These are phyloP conservation scores for Hypomecis punctinalis DNA, from an alignment of 2,888 invertebrate genomes.

Conservation along the genomic window DNA sequence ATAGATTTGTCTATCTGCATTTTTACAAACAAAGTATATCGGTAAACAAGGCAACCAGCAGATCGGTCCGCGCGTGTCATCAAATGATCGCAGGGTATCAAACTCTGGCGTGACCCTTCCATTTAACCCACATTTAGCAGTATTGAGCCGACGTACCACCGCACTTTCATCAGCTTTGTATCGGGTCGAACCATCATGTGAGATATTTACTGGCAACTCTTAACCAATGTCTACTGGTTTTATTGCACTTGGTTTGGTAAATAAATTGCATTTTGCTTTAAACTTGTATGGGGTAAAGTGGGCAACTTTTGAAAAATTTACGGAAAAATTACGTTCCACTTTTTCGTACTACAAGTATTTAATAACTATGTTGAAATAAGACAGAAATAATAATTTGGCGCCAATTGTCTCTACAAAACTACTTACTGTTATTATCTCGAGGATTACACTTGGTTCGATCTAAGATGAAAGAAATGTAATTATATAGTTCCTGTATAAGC, in stretches of 20 bases:
- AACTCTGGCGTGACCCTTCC: constrained; percentile 34
- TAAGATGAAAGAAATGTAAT: constrained; percentile 1
- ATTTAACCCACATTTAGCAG: constrained; percentile 36
- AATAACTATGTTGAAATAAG: no score
- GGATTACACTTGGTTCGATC: background rate
- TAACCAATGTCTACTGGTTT: background rate
- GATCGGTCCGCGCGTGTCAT: constrained; percentile 1
- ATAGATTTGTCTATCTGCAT: no score
- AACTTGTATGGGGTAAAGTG: no score
- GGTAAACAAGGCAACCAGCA: constrained; percentile 10
- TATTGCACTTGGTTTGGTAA: background rate
- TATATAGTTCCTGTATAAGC: constrained; percentile 15
- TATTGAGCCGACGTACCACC: constrained; percentile 33
- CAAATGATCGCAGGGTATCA: constrained; percentile 29
- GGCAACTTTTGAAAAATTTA: no score
- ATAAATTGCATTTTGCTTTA: no score
- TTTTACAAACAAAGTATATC: no score
- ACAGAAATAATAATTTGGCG: no score
- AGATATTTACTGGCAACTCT: background rate
- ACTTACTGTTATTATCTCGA: no score
- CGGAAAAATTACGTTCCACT: no score
- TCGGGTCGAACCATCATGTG: background rate
- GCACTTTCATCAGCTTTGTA: constrained; percentile 24
- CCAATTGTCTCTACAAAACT: background rate
- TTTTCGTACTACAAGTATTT: no score